Base-by-base conservation (phyloP, 2,888 invertebrate genomes). In the Epirrhoe alternata region DNA sequence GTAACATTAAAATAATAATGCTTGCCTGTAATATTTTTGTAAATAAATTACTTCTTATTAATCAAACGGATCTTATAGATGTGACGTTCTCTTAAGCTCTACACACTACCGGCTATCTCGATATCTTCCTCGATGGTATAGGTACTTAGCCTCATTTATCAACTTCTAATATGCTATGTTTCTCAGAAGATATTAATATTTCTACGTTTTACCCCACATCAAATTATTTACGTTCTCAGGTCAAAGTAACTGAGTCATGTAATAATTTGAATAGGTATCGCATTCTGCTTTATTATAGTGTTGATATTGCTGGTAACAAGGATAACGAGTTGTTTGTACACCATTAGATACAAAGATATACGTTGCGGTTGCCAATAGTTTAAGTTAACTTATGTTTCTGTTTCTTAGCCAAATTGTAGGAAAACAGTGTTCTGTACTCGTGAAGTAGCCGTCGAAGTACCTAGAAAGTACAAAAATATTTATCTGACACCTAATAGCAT, bases 1-100 rank as follows among this genome's bases (percentile, higher is more conserved):
- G 76, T 75, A 78, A 77, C 78, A 74, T 74, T 71, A 66, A 72
- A 69, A 72, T 66, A 68, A 69, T 33, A 50, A n/a, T 47, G 57
- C 10, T 49, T 49, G 33, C 45, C 31, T 30, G 24, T 63, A 7
- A 47, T 24, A 53, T 58, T 35, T 38, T 24, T 38, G 14, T 33
- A 45, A 42, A 42, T 50, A 17, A 24, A 24, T 24, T 24, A 24
- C 24, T 24, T 24, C 24, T 24, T 24, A 24, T 24, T 24, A 38
- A 16, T 56, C 0, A 12, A 35, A 31, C 35, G 8, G 6, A 35
- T 51, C 49, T 45, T 62, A 31, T 31, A 5, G 14, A 52, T 24
- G 30, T 31, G 31, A 33, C 31, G 14, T 45, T 42, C 38, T 42
- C 38, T 1, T 42, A 42, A 42, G 38, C 38, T 42, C 38, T 42